Percentiles rank a stretch among this genome's conserved stretches.
phyloP scores from a whole-genome alignment of 1,140 invertebrate genomes.

The Microplitis demolitor region DNA sequence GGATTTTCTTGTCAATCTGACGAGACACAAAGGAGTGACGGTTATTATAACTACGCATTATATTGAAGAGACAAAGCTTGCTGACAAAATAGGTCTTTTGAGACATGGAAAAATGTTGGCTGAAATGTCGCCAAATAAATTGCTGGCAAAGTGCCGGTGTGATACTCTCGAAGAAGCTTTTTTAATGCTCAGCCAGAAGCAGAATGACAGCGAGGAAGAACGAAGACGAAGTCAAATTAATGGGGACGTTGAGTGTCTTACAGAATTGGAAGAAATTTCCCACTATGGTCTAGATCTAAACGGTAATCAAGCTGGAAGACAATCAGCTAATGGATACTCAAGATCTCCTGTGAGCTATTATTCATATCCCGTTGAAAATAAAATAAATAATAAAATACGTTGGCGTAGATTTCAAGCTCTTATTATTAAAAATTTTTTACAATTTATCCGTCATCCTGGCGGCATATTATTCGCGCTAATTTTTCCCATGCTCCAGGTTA shows the following conservation, averaged over 20 bases:
- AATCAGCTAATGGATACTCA: not conserved
- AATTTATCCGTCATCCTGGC: conserved; percentile 70
- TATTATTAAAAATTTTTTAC: conserved; percentile 69
- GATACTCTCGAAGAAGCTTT: conserved; percentile 77
- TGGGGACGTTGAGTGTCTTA: conserved; percentile 19
- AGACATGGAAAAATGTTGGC: conserved; percentile 83
- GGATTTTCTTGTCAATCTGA: conserved; percentile 80
- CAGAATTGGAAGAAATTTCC: conserved; percentile 51
- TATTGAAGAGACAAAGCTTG: conserved; percentile 88
- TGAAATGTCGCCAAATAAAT: conserved; percentile 77
- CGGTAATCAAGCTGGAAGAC: not conserved
- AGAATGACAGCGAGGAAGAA: conserved; percentile 56
- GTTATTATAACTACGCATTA: conserved; percentile 94
- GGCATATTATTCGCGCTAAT: conserved; percentile 79
- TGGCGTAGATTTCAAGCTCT: conserved; percentile 52
- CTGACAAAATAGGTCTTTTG: conserved; percentile 86
- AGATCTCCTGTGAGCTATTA: not conserved
- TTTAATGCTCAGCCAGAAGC: conserved; percentile 69
- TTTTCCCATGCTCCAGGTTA: conserved; percentile 80
- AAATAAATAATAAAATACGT: conserved; percentile 30
- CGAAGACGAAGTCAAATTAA: conserved; percentile 8
- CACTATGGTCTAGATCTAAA: not conserved
- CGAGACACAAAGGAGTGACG: conserved; percentile 70
- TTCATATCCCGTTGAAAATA: conserved; percentile 26
- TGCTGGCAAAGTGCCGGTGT: conserved; percentile 68